Base-by-base conservation (phyloP, 1,140 invertebrate species). In the Pogonomyrmex californicus region DNA sequence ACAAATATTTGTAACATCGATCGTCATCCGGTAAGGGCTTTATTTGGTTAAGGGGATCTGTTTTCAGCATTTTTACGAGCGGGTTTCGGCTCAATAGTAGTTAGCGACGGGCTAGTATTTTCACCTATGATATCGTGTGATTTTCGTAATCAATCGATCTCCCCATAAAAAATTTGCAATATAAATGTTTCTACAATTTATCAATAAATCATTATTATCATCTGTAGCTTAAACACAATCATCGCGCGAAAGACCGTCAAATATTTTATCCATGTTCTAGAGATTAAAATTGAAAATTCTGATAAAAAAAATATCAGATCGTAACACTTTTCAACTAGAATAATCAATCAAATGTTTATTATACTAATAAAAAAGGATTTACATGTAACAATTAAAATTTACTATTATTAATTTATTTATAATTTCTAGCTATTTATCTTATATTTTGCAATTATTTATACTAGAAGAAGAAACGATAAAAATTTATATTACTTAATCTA, bases 1-100 rank as follows among this genome's bases (percentile, higher is more conserved):
- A 83, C 79, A 83, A 83, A 83, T 83, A 83, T 83, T 83, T 83
- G 79, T 83, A 73, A 75, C 68, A 83, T 75, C 79, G 79, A 83
- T 83, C 56, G 79, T 73, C 70, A 75, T 7, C n/a, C 68, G 79
- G 30, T 75, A 60, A 75, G 68, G 66, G 79, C 30, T 83, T 83
- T 83, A 83, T 83, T 83, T 83, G 68, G 44, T 83, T 83, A 83
- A 75, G 54, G 41, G 79, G 79, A 83, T 83, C 68, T 60, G 79
- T 83, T 83, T 83, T 83, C 79, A 75, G 47, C 65, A 79, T 88
- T 86, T 88, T 75, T 76, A 68, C 85, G 63, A 87, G 75, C 65
- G 65, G 51, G 23, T 23, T 68, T 65, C 49, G 81, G 49, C 51
- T 87, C 79, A 66, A 87, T 87, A 75, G 81, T 75, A 85, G 49